Evolutionary conservation across 35 echinoderm and acorn worm genomes (phyloP).

Genomic region (Ptychodera flava): DNA sequence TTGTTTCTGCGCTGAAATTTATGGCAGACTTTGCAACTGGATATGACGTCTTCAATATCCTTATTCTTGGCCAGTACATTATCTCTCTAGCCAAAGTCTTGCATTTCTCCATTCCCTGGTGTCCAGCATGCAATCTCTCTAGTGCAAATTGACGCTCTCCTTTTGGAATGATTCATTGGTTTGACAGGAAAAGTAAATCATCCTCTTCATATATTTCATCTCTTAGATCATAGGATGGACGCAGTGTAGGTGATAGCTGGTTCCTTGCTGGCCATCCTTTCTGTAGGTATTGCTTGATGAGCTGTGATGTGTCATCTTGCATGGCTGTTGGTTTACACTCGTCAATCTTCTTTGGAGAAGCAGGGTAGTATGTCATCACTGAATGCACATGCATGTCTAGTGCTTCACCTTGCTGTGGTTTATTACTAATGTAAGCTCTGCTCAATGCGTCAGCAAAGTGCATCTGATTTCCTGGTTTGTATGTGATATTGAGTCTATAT

Average conservation of each 20-base stretch:
- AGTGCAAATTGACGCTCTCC: not conserved
- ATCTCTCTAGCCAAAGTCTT: not conserved
- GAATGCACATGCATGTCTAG: slow-evolving; percentile 24
- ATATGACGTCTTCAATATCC: not conserved
- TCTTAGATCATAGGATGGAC: not conserved
- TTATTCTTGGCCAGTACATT: slow-evolving; percentile 30
- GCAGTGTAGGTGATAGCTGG: not conserved
- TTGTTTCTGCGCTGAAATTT: slow-evolving; percentile 3
- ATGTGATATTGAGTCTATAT: slow-evolving; percentile 20
- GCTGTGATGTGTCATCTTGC: not conserved
- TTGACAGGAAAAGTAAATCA: not conserved
- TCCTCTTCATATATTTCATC: not conserved
- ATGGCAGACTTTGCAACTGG: not conserved
- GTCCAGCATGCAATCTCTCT: not conserved
- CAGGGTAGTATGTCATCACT: not conserved
- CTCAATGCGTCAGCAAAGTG: slow-evolving; percentile 32
- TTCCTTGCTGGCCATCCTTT: slow-evolving; percentile 1
- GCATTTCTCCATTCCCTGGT: not conserved
- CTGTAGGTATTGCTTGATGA: not conserved
- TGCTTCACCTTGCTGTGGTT: slow-evolving; percentile 5
- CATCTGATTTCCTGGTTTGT: slow-evolving; percentile 26
- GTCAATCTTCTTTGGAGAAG: not conserved
- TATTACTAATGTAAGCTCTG: slow-evolving; percentile 6
- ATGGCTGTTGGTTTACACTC: not conserved
- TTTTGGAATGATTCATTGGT: not conserved